Evolutionary conservation across 2,888 invertebrate genomes (phyloP).

Genomic region (Lymantria monacha): DNA sequence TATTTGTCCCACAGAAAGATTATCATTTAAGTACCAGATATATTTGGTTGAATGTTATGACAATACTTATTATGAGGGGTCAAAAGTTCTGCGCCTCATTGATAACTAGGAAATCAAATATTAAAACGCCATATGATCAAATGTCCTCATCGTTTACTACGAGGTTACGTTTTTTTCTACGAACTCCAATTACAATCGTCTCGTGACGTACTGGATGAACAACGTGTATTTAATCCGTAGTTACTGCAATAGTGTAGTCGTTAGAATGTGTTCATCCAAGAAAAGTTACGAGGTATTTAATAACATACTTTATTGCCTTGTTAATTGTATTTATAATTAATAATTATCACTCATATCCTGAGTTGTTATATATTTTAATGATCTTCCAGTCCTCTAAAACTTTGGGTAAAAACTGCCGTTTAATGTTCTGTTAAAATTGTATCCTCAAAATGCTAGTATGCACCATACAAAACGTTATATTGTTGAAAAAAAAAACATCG

Average conservation of each 20-base stretch:
- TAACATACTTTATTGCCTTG: too few species aligned
- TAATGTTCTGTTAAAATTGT: too few species aligned
- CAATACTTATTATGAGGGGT: slow-evolving; percentile 48
- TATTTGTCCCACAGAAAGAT: slow-evolving; percentile 20
- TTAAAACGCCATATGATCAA: slow-evolving; percentile 32
- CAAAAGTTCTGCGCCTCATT: slow-evolving; percentile 55
- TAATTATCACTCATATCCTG: too few species aligned
- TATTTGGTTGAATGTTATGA: slow-evolving; percentile 42
- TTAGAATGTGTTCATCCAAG: slow-evolving; percentile 60
- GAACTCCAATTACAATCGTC: slow-evolving; percentile 34
- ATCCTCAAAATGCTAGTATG: too few species aligned
- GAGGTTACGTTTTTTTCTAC: slow-evolving; percentile 37
- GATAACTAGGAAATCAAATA: slow-evolving; percentile 41
- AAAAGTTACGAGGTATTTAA: slow-evolving; percentile 60
- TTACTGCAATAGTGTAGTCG: slow-evolving; percentile 42
- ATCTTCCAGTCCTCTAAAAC: too few species aligned
- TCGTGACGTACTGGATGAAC: slow-evolving; percentile 51
- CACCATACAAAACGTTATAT: too few species aligned
- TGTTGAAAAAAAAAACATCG: too few species aligned
- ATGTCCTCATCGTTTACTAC: slow-evolving; percentile 20
- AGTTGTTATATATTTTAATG: too few species aligned
- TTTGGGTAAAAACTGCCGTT: too few species aligned
- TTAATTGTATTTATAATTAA: too few species aligned
- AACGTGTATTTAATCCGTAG: slow-evolving; percentile 45
- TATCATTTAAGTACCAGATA: slow-evolving; percentile 20